A percentile compares a stretch with the other conserved stretches of the same genome.
Conservation (phyloP, 1,140 invertebrate genomes). For the Caerostris darwini region DNA sequence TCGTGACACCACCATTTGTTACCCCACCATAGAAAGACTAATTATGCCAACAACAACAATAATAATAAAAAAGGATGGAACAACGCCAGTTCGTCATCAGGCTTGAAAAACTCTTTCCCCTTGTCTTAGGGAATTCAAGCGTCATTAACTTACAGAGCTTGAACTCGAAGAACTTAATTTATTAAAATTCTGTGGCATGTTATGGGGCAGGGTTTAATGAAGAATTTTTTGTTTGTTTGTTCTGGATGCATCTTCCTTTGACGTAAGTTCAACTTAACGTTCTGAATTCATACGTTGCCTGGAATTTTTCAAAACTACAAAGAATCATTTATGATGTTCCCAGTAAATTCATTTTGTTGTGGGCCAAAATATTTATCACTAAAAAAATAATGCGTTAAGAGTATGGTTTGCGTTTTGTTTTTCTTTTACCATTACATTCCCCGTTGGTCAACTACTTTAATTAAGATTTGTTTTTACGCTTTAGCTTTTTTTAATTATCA, state of each 20-base stretch:
- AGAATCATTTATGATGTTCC: too few species aligned
- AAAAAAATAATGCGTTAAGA: neutral
- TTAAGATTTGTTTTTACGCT: too few species aligned
- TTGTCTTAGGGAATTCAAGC: constrained; percentile 37
- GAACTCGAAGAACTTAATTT: constrained; percentile 27
- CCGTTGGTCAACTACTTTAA: neutral
- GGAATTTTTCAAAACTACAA: neutral
- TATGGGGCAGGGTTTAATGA: neutral
- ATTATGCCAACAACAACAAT: neutral
- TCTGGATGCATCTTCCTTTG: neutral
- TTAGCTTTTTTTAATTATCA: too few species aligned
- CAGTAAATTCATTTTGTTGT: neutral
- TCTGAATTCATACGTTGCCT: neutral
- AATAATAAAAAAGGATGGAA: neutral
- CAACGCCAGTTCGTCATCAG: neutral
- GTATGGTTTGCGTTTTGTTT: neutral
- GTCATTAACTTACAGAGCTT: constrained; percentile 29
- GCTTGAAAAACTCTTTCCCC: neutral
- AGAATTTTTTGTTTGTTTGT: neutral
- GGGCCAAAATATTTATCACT: neutral
- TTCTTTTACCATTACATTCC: neutral
- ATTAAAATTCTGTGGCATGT: neutral
- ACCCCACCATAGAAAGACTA: neutral
- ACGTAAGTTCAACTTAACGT: neutral
- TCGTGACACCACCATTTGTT: neutral